Base-by-base conservation (phyloP, 2,888 invertebrate genomes). In the Cynaeus angustus region DNA sequence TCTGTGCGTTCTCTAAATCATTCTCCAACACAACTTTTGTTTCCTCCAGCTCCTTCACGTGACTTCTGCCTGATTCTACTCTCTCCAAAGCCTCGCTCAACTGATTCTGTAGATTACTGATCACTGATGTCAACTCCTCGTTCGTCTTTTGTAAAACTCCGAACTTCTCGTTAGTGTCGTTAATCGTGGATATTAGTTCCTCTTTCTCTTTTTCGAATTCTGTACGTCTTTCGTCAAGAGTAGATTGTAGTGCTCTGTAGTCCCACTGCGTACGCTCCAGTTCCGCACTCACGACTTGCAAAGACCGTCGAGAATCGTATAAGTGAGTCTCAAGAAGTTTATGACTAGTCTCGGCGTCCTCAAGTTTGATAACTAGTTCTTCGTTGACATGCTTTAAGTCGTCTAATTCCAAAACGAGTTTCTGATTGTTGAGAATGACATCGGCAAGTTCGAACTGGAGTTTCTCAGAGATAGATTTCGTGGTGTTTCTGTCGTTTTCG, bases 361-460 rank as follows among this genome's bases (percentile, higher is more conserved):
- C 9, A 5, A 50, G 30, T 12, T 30, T 50, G 6, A 6, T 10
- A 5, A 12, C 13, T 13, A 10, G 26, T 12, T 8, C 12, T 13
- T 1, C 8, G 9, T 28, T 43, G 30, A 28, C 1, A 10, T 16
- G 3, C 10, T 12, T 46, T n/a, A 59, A 14, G 9, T 30, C 46
- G 13, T 14, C 33, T 9, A 59, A 43, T 14, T 13, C 3, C 8
- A 8, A 16, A 43, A 12, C 5, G n/a, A 45, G 12, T 12, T 45
- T 59, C 7, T 59, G 30, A 13, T 46, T 59, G 9, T 30, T 12
- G 14, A 59, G 45, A n/a, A 59, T 6, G 0, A 33, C 46, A 16
- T 59, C 46, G 3, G 59, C 59, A 8, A 59, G 30, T 30, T 59
- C 59, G 6, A 48, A 59, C 30, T 59, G 59, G 2, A 59, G 46